phyloP scores from a whole-genome alignment of 2,888 invertebrate genomes.

The Cerastoderma edule region DNA sequence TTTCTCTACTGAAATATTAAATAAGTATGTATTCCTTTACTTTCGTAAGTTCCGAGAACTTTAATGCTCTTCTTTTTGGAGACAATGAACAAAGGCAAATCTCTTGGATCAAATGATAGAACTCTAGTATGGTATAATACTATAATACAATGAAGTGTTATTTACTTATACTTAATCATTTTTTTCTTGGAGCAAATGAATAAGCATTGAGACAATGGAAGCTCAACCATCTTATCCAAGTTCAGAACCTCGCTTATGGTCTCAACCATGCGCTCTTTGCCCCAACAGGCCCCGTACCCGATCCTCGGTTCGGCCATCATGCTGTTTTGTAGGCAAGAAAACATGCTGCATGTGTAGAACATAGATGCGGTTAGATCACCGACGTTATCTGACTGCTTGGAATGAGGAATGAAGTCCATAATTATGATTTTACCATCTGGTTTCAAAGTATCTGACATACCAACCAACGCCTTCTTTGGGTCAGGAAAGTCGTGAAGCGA shows the following conservation, averaged over 20 bases:
- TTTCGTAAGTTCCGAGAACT: too few species aligned
- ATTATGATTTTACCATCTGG: conserved; percentile 34
- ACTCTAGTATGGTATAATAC: too few species aligned
- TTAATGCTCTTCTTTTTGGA: too few species aligned
- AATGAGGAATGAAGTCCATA: conserved; percentile 36
- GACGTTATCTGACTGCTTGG: conserved; percentile 34
- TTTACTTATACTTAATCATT: not conserved
- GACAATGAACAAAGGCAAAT: too few species aligned
- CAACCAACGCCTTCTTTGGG: conserved; percentile 38
- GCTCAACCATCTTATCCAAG: too few species aligned
- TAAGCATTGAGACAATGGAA: too few species aligned
- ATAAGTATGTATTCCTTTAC: too few species aligned
- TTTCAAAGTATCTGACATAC: conserved; percentile 42
- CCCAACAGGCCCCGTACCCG: conserved; percentile 56
- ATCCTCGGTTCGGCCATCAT: conserved; percentile 31
- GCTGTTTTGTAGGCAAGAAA: conserved; percentile 50
- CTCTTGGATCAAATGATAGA: too few species aligned
- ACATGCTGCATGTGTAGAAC: conserved; percentile 40
- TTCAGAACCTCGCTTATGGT: conserved; percentile 10
- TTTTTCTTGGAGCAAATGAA: too few species aligned
- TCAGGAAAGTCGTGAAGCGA: conserved; percentile 48
- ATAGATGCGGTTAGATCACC: conserved; percentile 33
- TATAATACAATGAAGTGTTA: not conserved
- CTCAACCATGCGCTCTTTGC: conserved; percentile 43
- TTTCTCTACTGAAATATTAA: too few species aligned